phyloP scores from a whole-genome alignment of 1,140 invertebrate genomes.

The Lepidostoma basale region DNA sequence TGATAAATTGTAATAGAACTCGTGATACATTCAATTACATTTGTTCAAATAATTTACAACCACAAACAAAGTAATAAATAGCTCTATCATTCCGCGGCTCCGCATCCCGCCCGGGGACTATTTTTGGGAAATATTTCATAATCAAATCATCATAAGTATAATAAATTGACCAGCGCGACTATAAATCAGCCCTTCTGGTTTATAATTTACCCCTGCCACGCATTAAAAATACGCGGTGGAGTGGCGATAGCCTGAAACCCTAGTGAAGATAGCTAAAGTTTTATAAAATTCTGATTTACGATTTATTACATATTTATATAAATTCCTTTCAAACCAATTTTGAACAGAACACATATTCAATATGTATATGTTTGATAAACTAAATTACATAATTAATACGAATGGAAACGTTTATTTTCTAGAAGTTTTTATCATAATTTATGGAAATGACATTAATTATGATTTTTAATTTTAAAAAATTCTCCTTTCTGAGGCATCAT shows the following conservation, averaged over 20 bases:
- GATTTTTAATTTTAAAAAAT: no score
- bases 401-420: no score
- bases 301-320: no score
- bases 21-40: slow-evolving; percentile 3
- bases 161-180: slow-evolving; percentile 23
- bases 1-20: no score
- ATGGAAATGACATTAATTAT: no score
- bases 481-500: no score
- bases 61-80: neutral
- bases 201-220: slow-evolving; percentile 31
- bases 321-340: no score
- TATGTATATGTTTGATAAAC: no score
- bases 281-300: no score
- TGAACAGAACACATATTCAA: no score
- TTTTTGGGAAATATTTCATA: slow-evolving; percentile 38
- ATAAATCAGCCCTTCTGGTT: slow-evolving; percentile 39
- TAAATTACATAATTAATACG: no score
- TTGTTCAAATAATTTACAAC: neutral
- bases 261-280: neutral
- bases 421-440: no score
- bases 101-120: slow-evolving; percentile 12
- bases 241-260: neutral
- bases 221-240: slow-evolving; percentile 39
- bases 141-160: slow-evolving; percentile 42
- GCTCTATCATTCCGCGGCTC: slow-evolving; percentile 9